Evolutionary conservation across 2,113 vertebrate genomes (phyloP).

Genomic region (Herpetotheres cachinnans): DNA sequence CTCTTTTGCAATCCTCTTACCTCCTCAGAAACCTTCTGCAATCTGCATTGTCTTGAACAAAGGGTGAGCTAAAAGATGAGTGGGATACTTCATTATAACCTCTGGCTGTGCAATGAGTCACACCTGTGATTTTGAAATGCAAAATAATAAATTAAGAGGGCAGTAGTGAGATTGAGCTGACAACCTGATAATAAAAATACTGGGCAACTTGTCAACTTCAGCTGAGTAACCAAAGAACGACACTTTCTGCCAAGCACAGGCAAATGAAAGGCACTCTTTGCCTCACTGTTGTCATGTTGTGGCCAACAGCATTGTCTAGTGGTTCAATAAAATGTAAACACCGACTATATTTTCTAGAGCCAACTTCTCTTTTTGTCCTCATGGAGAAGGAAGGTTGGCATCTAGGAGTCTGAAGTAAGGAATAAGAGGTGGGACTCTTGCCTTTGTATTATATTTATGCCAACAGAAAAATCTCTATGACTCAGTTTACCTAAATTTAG

Average conservation of each 20-base stretch:
- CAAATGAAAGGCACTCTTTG: conserved; percentile 26
- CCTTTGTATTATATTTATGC: neutral
- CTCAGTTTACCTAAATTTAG: neutral
- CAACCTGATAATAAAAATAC: conserved; percentile 61
- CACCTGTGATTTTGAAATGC: conserved; percentile 59
- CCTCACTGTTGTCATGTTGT: conserved; percentile 22
- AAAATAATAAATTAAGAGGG: conserved; percentile 64
- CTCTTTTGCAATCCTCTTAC: conserved; percentile 55
- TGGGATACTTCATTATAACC: conserved; percentile 68
- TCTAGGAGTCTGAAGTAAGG: neutral
- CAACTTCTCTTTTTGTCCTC: neutral
- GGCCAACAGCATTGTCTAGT: conserved; percentile 37
- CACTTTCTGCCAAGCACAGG: conserved; percentile 37
- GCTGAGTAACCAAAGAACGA: conserved; percentile 42
- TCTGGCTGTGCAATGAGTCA: conserved; percentile 63
- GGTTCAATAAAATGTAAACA: conserved; percentile 55
- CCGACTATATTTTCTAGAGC: neutral
- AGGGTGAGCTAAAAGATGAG: conserved; percentile 54
- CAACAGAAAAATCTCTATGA: neutral
- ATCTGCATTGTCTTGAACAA: conserved; percentile 48
- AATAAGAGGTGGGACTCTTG: neutral
- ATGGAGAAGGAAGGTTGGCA: neutral
- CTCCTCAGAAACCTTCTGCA: conserved; percentile 54
- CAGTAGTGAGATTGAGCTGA: conserved; percentile 53
- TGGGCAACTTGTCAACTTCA: conserved; percentile 57